Evolutionary conservation across 2,113 vertebrate species (phyloP).

Genomic region (Ahaetulla prasina): DNA sequence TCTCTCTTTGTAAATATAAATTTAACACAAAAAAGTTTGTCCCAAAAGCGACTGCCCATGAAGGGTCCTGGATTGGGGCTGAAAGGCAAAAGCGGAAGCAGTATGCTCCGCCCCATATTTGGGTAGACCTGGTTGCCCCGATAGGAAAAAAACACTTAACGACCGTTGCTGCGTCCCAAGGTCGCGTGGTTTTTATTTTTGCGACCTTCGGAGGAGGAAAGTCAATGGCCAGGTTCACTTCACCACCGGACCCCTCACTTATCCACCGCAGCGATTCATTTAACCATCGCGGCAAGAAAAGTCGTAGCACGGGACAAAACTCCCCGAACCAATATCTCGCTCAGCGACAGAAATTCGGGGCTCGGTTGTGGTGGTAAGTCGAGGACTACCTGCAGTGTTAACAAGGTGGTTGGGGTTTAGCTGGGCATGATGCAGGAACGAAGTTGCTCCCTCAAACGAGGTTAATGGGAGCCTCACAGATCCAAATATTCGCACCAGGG

Average conservation of each 20-base stretch:
- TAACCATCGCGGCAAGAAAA: neutral
- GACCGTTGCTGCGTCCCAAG: too few relatives aligned
- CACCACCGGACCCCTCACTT: rapidly evolving
- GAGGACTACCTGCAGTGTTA: neutral
- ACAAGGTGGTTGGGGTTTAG: neutral
- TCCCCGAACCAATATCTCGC: neutral
- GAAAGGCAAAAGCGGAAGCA: too few relatives aligned
- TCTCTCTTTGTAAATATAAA: too few relatives aligned
- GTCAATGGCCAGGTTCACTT: neutral
- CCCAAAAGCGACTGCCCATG: too few relatives aligned
- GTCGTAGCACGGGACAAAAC: neutral
- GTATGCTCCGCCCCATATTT: too few relatives aligned
- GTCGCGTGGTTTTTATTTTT: too few relatives aligned
- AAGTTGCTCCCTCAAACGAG: neutral
- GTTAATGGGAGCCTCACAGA: neutral
- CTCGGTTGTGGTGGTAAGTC: neutral
- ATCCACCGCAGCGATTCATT: neutral
- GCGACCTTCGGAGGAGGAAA: neutral
- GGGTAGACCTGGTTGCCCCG: too few relatives aligned
- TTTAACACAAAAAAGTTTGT: too few relatives aligned
- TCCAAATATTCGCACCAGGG: neutral
- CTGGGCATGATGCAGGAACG: neutral
- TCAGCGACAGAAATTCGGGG: neutral
- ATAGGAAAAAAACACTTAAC: too few relatives aligned
- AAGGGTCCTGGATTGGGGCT: too few relatives aligned